These are phyloP conservation scores for Malthinus seriepunctatus DNA, from an alignment of 2,888 invertebrate genomes.

Conservation along the genomic window DNA sequence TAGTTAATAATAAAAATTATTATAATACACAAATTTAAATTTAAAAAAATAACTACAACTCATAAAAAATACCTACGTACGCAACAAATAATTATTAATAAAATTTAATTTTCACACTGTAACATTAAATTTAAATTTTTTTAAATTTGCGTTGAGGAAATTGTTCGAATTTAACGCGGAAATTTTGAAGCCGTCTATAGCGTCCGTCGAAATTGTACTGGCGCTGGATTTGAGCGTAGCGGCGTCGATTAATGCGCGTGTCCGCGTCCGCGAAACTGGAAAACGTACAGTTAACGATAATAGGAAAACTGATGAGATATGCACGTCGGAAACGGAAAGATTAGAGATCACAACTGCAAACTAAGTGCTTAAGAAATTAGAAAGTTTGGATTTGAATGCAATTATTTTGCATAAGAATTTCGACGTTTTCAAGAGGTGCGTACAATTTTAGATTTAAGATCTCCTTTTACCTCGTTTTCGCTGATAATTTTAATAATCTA, in stretches of 20 bases:
- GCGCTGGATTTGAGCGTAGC: conserved; percentile 28
- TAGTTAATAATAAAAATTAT: too few relatives aligned
- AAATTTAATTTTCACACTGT: too few relatives aligned
- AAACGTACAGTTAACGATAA: conserved; percentile 34
- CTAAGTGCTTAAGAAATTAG: conserved; percentile 37
- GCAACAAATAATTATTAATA: too few relatives aligned
- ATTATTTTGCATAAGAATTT: not conserved
- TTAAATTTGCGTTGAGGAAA: not conserved
- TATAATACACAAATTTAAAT: too few relatives aligned
- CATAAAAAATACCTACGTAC: too few relatives aligned
- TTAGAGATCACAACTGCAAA: conserved; percentile 37
- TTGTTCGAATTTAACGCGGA: conserved; percentile 3
- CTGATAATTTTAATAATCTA: too few relatives aligned
- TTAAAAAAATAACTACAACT: too few relatives aligned
- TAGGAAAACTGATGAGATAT: conserved; percentile 34
- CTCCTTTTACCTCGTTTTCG: too few relatives aligned
- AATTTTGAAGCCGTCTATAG: conserved; percentile 15
- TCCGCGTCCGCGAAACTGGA: conserved; percentile 33
- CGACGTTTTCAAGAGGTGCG: too few relatives aligned
- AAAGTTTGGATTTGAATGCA: conserved; percentile 24
- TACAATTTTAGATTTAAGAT: too few relatives aligned
- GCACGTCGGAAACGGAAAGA: conserved; percentile 36
- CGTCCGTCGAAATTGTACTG: conserved; percentile 32
- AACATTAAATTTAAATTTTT: not conserved
- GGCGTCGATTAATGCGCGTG: conserved; percentile 33